A percentile compares a stretch with the other conserved stretches of the same genome.
phyloP scores from a whole-genome alignment of 2,888 invertebrate genomes.

The Cryptocephalus moraei region DNA sequence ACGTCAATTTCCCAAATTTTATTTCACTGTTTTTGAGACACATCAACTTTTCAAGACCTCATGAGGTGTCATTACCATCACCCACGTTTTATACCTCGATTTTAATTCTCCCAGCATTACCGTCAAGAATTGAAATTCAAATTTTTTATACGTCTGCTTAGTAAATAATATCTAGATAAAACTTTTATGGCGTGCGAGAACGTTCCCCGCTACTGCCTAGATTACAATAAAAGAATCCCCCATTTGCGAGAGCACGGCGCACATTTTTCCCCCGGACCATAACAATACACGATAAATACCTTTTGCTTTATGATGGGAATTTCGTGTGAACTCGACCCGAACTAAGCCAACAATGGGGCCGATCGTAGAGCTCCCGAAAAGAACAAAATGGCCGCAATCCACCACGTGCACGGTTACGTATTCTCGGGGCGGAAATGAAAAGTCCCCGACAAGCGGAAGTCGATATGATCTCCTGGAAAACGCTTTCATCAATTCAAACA shows the following conservation, averaged over 20 bases:
- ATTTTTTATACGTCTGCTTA: no score
- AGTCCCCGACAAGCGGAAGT: conserved; percentile 22
- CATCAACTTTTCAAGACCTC: no score
- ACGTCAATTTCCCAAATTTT: no score
- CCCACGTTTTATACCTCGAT: no score
- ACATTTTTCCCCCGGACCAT: conserved; percentile 22
- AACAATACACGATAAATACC: conserved; percentile 28
- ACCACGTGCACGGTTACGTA: conserved; percentile 22
- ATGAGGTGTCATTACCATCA: no score
- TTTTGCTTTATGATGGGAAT: conserved; percentile 22
- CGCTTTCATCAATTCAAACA: conserved; percentile 6
- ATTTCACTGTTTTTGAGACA: no score
- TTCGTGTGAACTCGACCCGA: conserved; percentile 22
- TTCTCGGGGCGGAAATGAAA: conserved; percentile 27
- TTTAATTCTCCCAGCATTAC: no score
- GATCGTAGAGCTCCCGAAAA: conserved; percentile 8
- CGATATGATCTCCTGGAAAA: conserved; percentile 19
- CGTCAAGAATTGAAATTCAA: no score
- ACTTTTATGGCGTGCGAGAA: no score
- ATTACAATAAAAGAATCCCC: conserved; percentile 26
- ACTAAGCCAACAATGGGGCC: conserved; percentile 20
- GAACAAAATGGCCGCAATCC: conserved; percentile 24
- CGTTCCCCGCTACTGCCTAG: conserved; percentile 6
- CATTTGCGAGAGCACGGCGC: conserved; percentile 13
- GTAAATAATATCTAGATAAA: no score